Evolutionary conservation across 2,113 vertebrate genomes (phyloP), one percentile per base, ranked within the genome.

Genomic region (Gasterosteus aculeatus): DNA sequence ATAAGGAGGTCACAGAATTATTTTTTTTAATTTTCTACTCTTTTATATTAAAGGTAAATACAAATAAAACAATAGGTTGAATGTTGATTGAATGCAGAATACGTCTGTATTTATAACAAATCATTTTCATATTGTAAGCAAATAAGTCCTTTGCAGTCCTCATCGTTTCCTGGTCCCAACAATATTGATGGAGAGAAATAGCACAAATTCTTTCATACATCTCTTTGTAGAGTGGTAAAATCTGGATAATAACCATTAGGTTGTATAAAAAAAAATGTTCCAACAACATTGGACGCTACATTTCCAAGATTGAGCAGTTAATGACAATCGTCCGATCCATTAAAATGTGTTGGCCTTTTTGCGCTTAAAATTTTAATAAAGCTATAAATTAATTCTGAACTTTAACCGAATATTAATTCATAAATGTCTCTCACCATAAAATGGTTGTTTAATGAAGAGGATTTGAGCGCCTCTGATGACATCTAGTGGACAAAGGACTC

Each of bases 401-500:
- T 35, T 35, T 35, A 4, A 26, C 22, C 1, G 22, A 26, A 35
- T 35, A 35, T 35, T 35, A 85, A 68, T 71, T 77, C 54, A 71
- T 74, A 18, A 63, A 15, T 47, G 22, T 42, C 16, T 57, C 22
- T 44, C 14, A 42, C 31, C n/a, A 41, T 41, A 33, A 57, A 31
- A 18, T 6, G n/a, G 22, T 54, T 7, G 1, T 4, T 54, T 53
- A 2, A 58, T 53, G 22, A 39, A 62, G 69, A 39, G 47, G 19
- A 59, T 82, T 57, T 44, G 19, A 87, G 72, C 18, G 22, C 75
- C 78, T 90, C 67, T 91, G 62, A 65, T 88, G 86, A 89, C 92
- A 88, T 72, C 93, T 93, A 88, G 63, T 86, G 92, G 85, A 72
- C 75, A 86, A 66, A 33, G 10, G 7, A 2, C 16, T 39, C 47